Base-by-base conservation (phyloP, 2,888 invertebrate species). In the Mechanitis messenoides region DNA sequence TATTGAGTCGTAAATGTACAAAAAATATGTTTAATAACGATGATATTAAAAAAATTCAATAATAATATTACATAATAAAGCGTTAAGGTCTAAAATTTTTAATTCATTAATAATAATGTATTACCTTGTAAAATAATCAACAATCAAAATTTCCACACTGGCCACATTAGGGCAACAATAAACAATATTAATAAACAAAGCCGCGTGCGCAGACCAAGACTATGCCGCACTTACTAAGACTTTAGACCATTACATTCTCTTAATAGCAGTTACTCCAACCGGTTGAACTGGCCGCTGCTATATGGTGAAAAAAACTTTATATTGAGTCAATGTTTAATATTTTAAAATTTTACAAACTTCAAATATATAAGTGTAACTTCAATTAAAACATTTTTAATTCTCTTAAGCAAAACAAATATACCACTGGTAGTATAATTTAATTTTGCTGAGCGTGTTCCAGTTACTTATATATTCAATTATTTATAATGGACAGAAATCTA, bases 121-220 rank as follows among this genome's bases (percentile, higher is more conserved):
- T 47, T 50, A 38, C 57, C 28, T 38, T 45, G 28, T 11, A 33
- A 33, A 38, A 42, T 45, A 42, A 35, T 53, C 11, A 35, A 12
- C 2, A 38, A 47, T 33, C 33, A 28, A 12, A 35, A 3, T n/a
- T 53, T 38, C 20, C 11, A 50, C 58, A 53, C 53, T 47, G 11
- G 20, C 35, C 47, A 46, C 46, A 46, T 45, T 53, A 46, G 47
- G 5, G 33, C 28, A 60, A 53, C 28, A 38, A 11, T 45, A 50
- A 31, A 31, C 42, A 47, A 46, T 33, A 9, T 42, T 42, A 42
- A 42, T 45, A 56, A 45, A 45, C 56, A 63, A 61, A 61, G 62
- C 62, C 66, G 70, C 73, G 74, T 74, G 74, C 74, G 72, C 66
- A 62, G 62, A 46, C 60, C 62, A 60, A 73, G 74, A 70, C 74